Percentiles rank a stretch among this genome's conserved stretches.
Conservation (phyloP, 2,113 vertebrate species). For the human region DNA sequence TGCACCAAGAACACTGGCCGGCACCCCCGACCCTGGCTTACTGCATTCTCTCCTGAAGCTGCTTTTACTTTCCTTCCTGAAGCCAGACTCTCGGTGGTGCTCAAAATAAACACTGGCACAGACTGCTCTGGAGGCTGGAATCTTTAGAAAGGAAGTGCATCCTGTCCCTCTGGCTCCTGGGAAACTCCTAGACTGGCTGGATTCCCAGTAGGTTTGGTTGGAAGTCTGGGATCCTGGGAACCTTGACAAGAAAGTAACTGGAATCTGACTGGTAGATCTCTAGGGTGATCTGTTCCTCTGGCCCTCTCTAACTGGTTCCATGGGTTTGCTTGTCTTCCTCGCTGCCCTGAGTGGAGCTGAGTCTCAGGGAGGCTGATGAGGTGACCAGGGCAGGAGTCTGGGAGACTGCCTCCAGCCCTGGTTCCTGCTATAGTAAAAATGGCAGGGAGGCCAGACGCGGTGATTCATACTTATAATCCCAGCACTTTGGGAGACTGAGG, state of each 20-base stretch:
- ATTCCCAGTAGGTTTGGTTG: slow-evolving; percentile 35
- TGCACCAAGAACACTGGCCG: background rate
- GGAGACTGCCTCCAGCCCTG: background rate
- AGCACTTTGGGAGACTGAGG: too few species aligned
- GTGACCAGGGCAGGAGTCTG: background rate
- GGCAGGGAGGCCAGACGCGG: too few species aligned
- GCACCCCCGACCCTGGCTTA: background rate
- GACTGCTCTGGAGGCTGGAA: background rate
- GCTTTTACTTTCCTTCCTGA: slow-evolving; percentile 36
- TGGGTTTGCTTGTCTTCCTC: background rate
- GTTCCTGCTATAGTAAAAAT: background rate
- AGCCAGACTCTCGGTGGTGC: background rate
- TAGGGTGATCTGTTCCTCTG: background rate
- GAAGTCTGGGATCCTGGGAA: slow-evolving; percentile 2
- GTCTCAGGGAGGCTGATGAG: background rate
- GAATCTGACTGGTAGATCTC: background rate
- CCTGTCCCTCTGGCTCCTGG: slow-evolving; percentile 39
- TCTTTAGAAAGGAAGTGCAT: slow-evolving; percentile 53
- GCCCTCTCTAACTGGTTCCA: background rate
- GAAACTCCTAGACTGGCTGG: slow-evolving; percentile 35
- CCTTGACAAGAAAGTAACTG: background rate
- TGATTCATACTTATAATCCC: too few species aligned
- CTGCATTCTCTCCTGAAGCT: background rate
- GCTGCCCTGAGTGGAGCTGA: background rate
- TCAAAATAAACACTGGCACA: background rate